A percentile compares a stretch with the other conserved stretches of the same genome.
These are phyloP conservation scores for Drosophila lutescens DNA, from an alignment of 2,888 invertebrate genomes.

Conservation along the genomic window DNA sequence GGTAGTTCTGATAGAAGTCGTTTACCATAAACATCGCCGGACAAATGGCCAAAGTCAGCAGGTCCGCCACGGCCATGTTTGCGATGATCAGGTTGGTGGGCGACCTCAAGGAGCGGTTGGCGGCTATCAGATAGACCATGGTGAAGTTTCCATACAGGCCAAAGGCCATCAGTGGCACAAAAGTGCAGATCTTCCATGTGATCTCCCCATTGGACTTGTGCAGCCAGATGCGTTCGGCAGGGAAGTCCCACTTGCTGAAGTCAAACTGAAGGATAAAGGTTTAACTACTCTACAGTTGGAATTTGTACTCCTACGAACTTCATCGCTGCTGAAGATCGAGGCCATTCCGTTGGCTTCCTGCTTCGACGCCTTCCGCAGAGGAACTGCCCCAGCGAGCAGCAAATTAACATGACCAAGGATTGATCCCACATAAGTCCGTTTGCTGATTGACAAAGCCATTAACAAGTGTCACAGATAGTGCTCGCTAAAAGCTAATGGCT, in stretches of 20 bases:
- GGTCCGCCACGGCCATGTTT: slow-evolving; percentile 90
- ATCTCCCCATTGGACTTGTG: slow-evolving; percentile 87
- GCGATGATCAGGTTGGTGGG: slow-evolving; percentile 90
- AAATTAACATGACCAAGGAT: slow-evolving; percentile 54
- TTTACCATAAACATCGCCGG: slow-evolving; percentile 91
- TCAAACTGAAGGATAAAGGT: slow-evolving; percentile 82
- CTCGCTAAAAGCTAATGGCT: slow-evolving; percentile 57
- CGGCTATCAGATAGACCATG: slow-evolving; percentile 87
- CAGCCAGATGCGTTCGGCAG: slow-evolving; percentile 88
- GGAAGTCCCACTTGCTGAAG: slow-evolving; percentile 80
- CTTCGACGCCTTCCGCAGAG: slow-evolving; percentile 10
- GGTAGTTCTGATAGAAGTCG: slow-evolving; percentile 92
- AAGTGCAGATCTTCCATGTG: slow-evolving; percentile 86
- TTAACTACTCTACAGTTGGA: not conserved
- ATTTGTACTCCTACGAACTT: slow-evolving; percentile 26
- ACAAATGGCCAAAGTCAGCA: slow-evolving; percentile 88
- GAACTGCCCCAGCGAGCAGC: slow-evolving; percentile 46
- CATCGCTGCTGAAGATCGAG: slow-evolving; percentile 8
- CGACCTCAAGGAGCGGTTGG: slow-evolving; percentile 87
- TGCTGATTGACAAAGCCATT: slow-evolving; percentile 68
- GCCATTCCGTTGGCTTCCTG: slow-evolving; percentile 42
- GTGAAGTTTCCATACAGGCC: slow-evolving; percentile 89
- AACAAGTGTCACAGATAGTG: slow-evolving; percentile 71
- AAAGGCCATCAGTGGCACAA: slow-evolving; percentile 87
- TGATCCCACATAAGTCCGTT: slow-evolving; percentile 56